Evolutionary conservation across 2,113 vertebrate species (phyloP), one percentile per base, ranked within the genome.

Genomic region (Podarcis raffonei): DNA sequence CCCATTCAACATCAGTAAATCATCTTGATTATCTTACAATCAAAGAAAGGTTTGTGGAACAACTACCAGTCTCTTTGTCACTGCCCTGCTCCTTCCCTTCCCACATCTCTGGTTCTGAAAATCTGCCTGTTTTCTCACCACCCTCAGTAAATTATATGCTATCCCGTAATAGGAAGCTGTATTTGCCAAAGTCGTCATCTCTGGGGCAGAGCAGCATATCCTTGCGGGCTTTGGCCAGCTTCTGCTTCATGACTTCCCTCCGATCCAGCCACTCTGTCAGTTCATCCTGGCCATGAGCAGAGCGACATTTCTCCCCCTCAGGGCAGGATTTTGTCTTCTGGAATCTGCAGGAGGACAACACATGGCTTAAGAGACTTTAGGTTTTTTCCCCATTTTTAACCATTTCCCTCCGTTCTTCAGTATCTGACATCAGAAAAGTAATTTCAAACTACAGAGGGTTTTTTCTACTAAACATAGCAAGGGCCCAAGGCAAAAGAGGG

Each of bases 161-260:
- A 85, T 98, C 97, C 89, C 97, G 95, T 92, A 99, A 97, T 90
- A 99, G 94, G 96, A 98, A 99, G 96, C 98, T 99, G 96, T 98
- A 99, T 96, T 98, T 99, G 93, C 99, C 99, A 0, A 99, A 99
- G 97, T 99, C 97, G 0, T 96, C 93, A 25, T 99, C 98, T 53
- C 95, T 96, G 0, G 98, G 98, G 89, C 98, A 98, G 87, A 99
- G 97, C 65, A 99, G 98, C 98, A 97, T 98, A 93, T 99, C 98
- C 32, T 98, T 98, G 80, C 98, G 97, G 82, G 99, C 99, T 95
- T 97, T 98, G 94, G 97, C 97, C 92, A 99, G 94, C 92, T 98
- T 98, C 94, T 97, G 97, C 88, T 98, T 97, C 95, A 99, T 97
- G 93, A 99, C 97, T 76, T 98, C 97, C 4, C 98, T 97, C 85